These are phyloP conservation scores for Myopa testacea DNA, from an alignment of 2,888 invertebrate species.

Conservation along the genomic window DNA sequence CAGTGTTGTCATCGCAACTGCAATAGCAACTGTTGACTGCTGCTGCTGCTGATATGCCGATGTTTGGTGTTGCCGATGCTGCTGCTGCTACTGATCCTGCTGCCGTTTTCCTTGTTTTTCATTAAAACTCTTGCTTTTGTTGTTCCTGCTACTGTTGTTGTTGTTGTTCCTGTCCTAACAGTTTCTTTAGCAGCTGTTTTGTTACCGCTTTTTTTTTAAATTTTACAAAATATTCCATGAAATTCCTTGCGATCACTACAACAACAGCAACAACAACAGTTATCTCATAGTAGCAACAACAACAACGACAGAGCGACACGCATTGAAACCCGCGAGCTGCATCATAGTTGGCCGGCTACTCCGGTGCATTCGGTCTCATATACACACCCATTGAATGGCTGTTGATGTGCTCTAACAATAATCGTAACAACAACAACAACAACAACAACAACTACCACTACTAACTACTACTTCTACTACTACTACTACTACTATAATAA, in stretches of 20 bases:
- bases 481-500: no score
- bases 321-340: no score
- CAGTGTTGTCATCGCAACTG: slow-evolving; percentile 18
- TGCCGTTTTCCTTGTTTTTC: background rate
- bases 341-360: no score
- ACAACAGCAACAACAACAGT: background rate
- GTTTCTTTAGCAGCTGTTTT: slow-evolving; percentile 13
- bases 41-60: background rate
- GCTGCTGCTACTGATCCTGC: background rate
- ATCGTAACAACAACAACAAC: background rate
- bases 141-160: background rate
- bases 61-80: background rate
- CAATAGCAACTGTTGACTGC: background rate
- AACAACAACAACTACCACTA: background rate
- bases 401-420: background rate
- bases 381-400: background rate
- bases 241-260: background rate
- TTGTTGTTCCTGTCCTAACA: slow-evolving; percentile 15
- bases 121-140: background rate
- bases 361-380: background rate
- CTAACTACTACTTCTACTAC: no score
- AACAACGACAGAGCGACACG: background rate
- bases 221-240: background rate
- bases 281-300: background rate
- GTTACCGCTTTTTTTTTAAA: background rate